Conservation (phyloP, 2,113 vertebrate genomes). For the Pluvianellus socialis region DNA sequence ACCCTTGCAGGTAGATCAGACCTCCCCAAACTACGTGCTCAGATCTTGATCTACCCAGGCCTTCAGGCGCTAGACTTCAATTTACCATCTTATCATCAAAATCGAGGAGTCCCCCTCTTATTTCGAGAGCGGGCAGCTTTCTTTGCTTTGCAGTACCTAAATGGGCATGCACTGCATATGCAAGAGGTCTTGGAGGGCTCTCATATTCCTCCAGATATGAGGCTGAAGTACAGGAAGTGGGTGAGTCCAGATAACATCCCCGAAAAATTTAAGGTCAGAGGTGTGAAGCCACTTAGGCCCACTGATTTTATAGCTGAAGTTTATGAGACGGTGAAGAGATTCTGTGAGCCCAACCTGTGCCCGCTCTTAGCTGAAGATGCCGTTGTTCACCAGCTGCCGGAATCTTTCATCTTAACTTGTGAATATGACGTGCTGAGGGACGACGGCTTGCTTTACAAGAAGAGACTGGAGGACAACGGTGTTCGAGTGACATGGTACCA, state of each 20-base stretch:
- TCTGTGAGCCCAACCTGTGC: slow-evolving; percentile 67
- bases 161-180: slow-evolving; percentile 62
- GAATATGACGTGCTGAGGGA: slow-evolving; percentile 83
- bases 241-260: slow-evolving; percentile 79
- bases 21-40: slow-evolving; percentile 80
- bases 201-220: slow-evolving; percentile 77
- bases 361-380: slow-evolving; percentile 78
- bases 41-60: slow-evolving; percentile 82
- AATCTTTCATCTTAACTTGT: slow-evolving; percentile 82
- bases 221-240: slow-evolving; percentile 76
- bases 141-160: slow-evolving; percentile 76
- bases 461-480: slow-evolving; percentile 78
- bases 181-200: slow-evolving; percentile 72
- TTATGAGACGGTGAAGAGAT: slow-evolving; percentile 65
- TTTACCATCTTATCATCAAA: slow-evolving; percentile 85
- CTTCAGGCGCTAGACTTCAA: slow-evolving; percentile 85
- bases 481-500: slow-evolving; percentile 81
- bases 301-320: slow-evolving; percentile 69
- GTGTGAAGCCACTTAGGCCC: neutral
- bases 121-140: slow-evolving; percentile 63
- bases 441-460: slow-evolving; percentile 81
- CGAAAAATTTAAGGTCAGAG: slow-evolving; percentile 66
- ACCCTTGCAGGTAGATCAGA: slow-evolving; percentile 59
- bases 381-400: slow-evolving; percentile 69
- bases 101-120: slow-evolving; percentile 79